These are phyloP conservation scores for Drosophila guanche DNA, from an alignment of 1,140 invertebrate species.

Conservation along the genomic window DNA sequence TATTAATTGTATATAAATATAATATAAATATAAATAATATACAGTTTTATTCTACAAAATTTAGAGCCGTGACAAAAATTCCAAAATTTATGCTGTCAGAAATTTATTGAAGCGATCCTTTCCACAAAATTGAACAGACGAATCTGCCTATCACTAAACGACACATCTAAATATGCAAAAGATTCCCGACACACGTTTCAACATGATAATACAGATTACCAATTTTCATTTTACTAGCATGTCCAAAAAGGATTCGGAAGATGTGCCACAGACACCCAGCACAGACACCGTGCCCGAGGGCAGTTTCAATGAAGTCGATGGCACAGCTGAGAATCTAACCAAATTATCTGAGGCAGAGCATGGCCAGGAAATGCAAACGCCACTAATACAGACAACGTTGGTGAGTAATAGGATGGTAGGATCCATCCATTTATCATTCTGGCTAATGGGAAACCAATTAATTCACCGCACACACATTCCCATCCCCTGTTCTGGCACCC, in stretches of 20 bases:
- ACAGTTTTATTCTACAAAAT: too few relatives aligned
- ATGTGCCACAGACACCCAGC: conserved; percentile 76
- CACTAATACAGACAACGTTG: conserved; percentile 78
- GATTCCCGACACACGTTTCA: neutral
- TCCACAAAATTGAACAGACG: too few relatives aligned
- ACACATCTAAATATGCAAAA: neutral
- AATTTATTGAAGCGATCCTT: too few relatives aligned
- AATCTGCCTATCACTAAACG: too few relatives aligned
- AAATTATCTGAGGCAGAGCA: conserved; percentile 73
- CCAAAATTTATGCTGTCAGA: too few relatives aligned
- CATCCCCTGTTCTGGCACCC: neutral
- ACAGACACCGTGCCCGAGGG: conserved; percentile 74
- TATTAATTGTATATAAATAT: too few relatives aligned
- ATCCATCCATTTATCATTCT: neutral
- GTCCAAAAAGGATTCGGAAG: conserved; percentile 78
- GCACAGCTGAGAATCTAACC: conserved; percentile 71
- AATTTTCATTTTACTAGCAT: conserved; percentile 45
- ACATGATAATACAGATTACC: neutral
- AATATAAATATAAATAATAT: too few relatives aligned
- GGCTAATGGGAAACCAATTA: conserved; percentile 61
- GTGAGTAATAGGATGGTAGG: conserved; percentile 39
- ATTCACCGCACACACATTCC: conserved; percentile 22
- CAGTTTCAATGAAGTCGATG: conserved; percentile 72
- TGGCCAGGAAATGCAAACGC: conserved; percentile 58
- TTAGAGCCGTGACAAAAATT: too few relatives aligned